Evolutionary conservation across 35 echinoderm and acorn worm genomes (phyloP).

Genomic region (Strongylocentrotus purpuratus): DNA sequence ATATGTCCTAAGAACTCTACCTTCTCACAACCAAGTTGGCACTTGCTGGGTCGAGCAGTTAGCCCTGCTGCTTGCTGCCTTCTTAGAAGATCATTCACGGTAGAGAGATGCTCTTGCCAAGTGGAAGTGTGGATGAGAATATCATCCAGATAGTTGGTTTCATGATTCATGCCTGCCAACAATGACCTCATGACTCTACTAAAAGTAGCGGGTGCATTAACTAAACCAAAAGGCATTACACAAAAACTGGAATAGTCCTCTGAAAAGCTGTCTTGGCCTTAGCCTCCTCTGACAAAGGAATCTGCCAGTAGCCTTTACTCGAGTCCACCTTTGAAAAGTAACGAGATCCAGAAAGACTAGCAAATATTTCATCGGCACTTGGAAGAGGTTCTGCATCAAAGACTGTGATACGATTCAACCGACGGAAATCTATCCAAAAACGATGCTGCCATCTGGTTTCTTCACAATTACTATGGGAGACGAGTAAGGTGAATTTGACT

Average conservation of each 20-base stretch:
- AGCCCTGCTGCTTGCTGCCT: constrained; percentile 35
- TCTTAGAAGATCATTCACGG: background rate
- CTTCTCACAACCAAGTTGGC: constrained; percentile 24
- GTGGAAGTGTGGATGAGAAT: constrained; percentile 45
- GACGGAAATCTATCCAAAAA: constrained; percentile 25
- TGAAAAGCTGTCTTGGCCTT: constrained; percentile 63
- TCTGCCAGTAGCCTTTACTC: constrained; percentile 65
- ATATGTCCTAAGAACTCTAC: constrained; percentile 57
- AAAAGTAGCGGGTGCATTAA: constrained; percentile 79
- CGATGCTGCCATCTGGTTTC: constrained; percentile 68
- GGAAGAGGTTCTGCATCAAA: constrained; percentile 71
- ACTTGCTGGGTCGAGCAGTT: constrained; percentile 54
- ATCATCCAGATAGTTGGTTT: constrained; percentile 53
- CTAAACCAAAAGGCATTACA: constrained; percentile 82
- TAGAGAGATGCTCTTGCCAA: constrained; percentile 45
- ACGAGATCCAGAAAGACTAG: constrained; percentile 25
- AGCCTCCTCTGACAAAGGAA: constrained; percentile 38
- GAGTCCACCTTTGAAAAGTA: constrained; percentile 64
- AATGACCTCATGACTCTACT: constrained; percentile 30
- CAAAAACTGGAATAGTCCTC: constrained; percentile 60
- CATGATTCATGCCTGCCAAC: constrained; percentile 20
- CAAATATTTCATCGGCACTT: constrained; percentile 64
- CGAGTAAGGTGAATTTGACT: constrained; percentile 63
- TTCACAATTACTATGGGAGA: constrained; percentile 67
- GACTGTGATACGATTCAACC: constrained; percentile 46